A percentile compares a stretch with the other conserved stretches of the same genome.
These are phyloP conservation scores for Gerris lacustris DNA, from an alignment of 2,888 invertebrate species.

Conservation along the genomic window DNA sequence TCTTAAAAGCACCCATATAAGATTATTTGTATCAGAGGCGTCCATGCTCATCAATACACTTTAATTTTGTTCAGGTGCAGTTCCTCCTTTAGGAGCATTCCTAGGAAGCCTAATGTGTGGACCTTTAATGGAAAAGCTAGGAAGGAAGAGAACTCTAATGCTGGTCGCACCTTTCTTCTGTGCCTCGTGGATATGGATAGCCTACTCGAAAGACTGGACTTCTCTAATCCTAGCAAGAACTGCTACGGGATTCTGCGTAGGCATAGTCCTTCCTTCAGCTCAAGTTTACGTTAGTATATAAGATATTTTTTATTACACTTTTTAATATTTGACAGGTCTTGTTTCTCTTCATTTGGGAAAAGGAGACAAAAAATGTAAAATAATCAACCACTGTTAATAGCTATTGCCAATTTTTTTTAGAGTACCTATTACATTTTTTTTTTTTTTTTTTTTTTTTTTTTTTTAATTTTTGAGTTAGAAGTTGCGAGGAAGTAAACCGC, in stretches of 20 bases:
- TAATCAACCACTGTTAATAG: too few relatives aligned
- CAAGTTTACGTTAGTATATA: constrained; percentile 48
- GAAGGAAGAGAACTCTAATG: constrained; percentile 43
- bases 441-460: too few relatives aligned
- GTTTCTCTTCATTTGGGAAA: too few relatives aligned
- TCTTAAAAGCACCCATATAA: too few relatives aligned
- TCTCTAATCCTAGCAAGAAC: constrained; percentile 45
- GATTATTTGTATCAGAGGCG: too few relatives aligned
- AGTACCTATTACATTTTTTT: too few relatives aligned
- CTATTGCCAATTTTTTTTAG: too few relatives aligned
- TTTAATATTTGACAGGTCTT: too few relatives aligned
- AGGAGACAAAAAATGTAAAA: too few relatives aligned
- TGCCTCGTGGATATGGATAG: constrained; percentile 45
- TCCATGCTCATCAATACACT: too few relatives aligned
- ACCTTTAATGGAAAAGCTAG: constrained; percentile 43
- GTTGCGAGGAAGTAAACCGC: too few relatives aligned
- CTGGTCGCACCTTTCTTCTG: constrained; percentile 43
- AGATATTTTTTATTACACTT: neutral
- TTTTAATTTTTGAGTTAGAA: too few relatives aligned
- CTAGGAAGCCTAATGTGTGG: constrained; percentile 45
- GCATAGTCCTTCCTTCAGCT: constrained; percentile 48
- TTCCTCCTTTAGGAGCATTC: constrained; percentile 47
- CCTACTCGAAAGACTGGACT: constrained; percentile 40
- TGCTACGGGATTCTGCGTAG: constrained; percentile 48
- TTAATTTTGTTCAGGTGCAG: constrained; percentile 38